Evolutionary conservation across 1,140 invertebrate species (phyloP).

Genomic region (Trichoplusia ni): DNA sequence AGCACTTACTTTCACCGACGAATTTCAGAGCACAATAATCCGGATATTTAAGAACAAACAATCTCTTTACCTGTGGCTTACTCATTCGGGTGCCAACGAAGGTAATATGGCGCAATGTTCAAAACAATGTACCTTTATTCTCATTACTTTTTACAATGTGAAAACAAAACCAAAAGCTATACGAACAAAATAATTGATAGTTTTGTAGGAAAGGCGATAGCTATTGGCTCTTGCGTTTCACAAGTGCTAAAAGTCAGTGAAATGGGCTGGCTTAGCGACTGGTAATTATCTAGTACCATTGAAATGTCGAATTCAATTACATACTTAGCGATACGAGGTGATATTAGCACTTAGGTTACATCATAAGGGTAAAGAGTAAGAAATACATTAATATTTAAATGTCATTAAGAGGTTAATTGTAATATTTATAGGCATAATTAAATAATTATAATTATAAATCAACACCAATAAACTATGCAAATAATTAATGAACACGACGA

Average conservation of each 20-base stretch:
- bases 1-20: slow-evolving; percentile 62
- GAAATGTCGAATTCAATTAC: not conserved
- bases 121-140: not conserved
- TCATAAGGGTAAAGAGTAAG: too few species aligned
- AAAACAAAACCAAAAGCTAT: slow-evolving; percentile 8
- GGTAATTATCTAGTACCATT: not conserved
- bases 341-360: not conserved
- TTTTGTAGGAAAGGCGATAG: too few species aligned
- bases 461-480: too few species aligned
- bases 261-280: slow-evolving; percentile 8
- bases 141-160: not conserved
- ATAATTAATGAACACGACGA: not conserved
- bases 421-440: too few species aligned
- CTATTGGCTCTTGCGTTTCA: slow-evolving; percentile 7
- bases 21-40: slow-evolving; percentile 65
- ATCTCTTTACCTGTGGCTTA: slow-evolving; percentile 54
- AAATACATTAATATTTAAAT: too few species aligned
- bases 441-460: too few species aligned
- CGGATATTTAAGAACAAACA: slow-evolving; percentile 60
- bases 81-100: slow-evolving; percentile 52
- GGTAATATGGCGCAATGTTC: slow-evolving; percentile 47
- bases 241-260: slow-evolving; percentile 10
- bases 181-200: slow-evolving; percentile 9
- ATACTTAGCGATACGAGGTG: too few species aligned
- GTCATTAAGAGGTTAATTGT: too few species aligned